Evolutionary conservation across 1,140 invertebrate genomes (phyloP), one percentile per base, ranked within the genome.

Genomic region (Philopotamus ludificatus): DNA sequence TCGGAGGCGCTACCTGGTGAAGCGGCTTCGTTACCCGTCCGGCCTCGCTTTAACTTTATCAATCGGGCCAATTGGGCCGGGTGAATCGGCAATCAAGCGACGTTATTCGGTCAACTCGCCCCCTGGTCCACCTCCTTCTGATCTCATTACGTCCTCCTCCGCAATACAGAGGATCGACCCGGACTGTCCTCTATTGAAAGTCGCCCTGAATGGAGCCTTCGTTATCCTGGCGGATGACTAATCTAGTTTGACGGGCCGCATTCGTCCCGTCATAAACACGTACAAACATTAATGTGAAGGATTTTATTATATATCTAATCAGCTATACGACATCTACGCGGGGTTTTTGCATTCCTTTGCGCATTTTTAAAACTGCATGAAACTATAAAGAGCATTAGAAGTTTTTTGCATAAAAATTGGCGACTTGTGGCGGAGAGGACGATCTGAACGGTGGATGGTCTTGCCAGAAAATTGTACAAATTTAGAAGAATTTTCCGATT

Each of bases 31-130:
- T 81, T 81, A 81, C 67, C 74, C 72, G 73, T 74, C 73, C 72
- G 72, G 72, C 71, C 69, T 67, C 51, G 69, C 50, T 70, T 70
- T 69, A 68, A 67, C 73, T 72, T 72, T 77, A 77, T 80, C 78
- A 80, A 80, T 81, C 79, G 79, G 73, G 76, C 74, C 79, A 79
- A 81, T 81, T 78, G 79, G 63, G 57, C 76, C 76, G 74, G 55
- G 75, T 80, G 77, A 79, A 79, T 80, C 78, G 78, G 76, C 78
- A 80, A 81, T 80, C 77, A 81, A 74, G 74, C 72, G 61, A 66
- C 67, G 66, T 70, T 70, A 70, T 70, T 70, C 67, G 70, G 70
- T 65, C 66, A 70, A 66, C 61, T 71, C 67, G 61, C 60, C 53
- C 70, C 20, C 47, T 45, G 63, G 62, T 58, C 58, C 53, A 42